Evolutionary conservation across 2,113 vertebrate genomes (phyloP), one percentile per base, ranked within the genome.

Genomic region (Nycticryphes semicollaris): DNA sequence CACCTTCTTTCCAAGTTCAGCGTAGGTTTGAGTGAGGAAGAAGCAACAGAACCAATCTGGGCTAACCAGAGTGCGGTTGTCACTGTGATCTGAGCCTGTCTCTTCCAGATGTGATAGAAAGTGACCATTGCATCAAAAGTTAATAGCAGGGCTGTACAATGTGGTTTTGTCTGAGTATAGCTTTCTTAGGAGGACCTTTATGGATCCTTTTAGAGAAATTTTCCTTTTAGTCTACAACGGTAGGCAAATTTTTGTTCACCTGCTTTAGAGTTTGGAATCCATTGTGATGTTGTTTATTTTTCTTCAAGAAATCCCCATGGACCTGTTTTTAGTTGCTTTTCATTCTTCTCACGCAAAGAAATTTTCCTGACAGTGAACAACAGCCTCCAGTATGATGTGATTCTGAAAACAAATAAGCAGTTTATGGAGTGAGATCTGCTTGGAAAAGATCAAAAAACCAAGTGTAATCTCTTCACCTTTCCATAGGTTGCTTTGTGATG

Each of bases 321-420:
- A 69, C 47, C 59, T 90, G 33, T 56, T 90, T 86, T 81, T 59
- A 92, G 83, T 92, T 92, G 13, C 59, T 92, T 41, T 83, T 94
- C 3, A 0, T 87, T 93, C 45, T 69, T 89, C 53, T 87, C 21
- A 79, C 14, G 33, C 68, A 73, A 53, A 51, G 24, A 81, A 48
- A 54, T 83, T 73, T 93, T 94, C 53, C 39, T 88, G 53, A 39
- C 35, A 31, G 78, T 62, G 78, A 82, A 80, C 70, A 89, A 72
- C 62, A 76, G 57, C 59, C 66, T 90, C 67, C 22, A 83, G 47
- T 88, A 33, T 47, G 28, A 74, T 74, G 66, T 59, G 51, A 72
- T 87, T 90, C 83, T 87, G 83, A 92, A 94, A 90, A 53, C 53
- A 76, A 78, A 60, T 22, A 87, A 73, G 51, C 53, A 79, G 43